Percentiles rank a stretch among this genome's conserved stretches.
Evolutionary conservation across 2,113 vertebrate genomes (phyloP).

Genomic region (Ibidorhyncha struthersii): DNA sequence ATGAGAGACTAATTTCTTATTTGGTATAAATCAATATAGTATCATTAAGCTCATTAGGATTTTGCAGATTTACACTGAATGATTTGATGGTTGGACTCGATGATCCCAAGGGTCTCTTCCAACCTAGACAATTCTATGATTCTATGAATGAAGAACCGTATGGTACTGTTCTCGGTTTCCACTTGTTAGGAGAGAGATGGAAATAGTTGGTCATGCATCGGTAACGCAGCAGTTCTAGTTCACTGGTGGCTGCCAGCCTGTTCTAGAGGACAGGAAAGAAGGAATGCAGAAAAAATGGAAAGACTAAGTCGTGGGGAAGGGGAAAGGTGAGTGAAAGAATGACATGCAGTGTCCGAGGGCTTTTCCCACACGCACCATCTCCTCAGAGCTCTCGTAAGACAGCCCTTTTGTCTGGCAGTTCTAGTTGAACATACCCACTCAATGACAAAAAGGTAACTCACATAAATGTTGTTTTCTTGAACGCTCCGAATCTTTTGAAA

Average conservation of each 20-base stretch:
- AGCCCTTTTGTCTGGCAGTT: not conserved
- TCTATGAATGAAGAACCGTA: not conserved
- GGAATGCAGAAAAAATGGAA: not conserved
- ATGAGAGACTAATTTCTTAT: not conserved
- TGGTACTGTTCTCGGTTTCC: not conserved
- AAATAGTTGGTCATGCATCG: not conserved
- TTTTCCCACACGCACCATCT: rapidly evolving
- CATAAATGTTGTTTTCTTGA: not conserved
- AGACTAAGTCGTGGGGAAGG: not conserved
- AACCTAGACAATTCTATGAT: no score
- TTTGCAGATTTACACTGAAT: not conserved
- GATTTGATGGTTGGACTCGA: no score
- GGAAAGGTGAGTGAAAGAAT: not conserved
- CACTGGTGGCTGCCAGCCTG: not conserved
- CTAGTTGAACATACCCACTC: not conserved
- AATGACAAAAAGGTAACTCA: not conserved
- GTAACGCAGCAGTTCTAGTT: not conserved
- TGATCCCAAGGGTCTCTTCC: no score
- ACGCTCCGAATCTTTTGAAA: not conserved
- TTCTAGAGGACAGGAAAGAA: not conserved
- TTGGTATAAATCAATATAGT: not conserved
- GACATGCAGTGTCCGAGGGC: not conserved
- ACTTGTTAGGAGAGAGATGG: conserved; percentile 7
- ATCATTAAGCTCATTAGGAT: not conserved
- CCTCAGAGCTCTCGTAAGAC: not conserved